phyloP scores from a whole-genome alignment of 2,113 vertebrate species.

The Etia nguti region DNA sequence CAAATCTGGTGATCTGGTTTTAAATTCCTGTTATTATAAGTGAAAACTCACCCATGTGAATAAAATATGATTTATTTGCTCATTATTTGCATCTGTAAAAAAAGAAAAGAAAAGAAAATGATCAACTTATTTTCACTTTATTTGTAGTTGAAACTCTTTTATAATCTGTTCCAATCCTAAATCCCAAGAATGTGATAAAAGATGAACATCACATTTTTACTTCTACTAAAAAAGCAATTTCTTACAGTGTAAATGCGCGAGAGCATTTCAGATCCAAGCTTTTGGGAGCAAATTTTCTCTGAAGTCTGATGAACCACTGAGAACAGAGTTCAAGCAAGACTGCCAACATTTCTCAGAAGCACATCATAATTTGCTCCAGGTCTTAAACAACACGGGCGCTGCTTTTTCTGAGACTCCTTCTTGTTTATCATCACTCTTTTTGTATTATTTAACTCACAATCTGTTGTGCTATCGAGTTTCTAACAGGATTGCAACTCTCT shows the following conservation, averaged over 20 bases:
- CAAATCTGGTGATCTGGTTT: neutral
- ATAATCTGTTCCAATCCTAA: neutral
- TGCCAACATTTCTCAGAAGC: slow-evolving; percentile 5
- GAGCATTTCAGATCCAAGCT: neutral
- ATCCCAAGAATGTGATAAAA: accelerated
- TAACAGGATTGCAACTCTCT: neutral
- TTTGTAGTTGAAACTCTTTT: neutral
- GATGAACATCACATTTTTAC: neutral
- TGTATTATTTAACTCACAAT: neutral
- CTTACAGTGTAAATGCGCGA: neutral
- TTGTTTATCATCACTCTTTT: slow-evolving; percentile 20
- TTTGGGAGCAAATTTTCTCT: neutral
- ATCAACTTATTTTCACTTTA: neutral
- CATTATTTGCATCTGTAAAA: neutral
- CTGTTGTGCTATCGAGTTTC: neutral
- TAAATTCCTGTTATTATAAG: neutral
- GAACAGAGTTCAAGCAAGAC: slow-evolving; percentile 32
- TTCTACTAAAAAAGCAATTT: accelerated
- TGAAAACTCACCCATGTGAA: neutral
- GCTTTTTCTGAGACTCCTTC: slow-evolving; percentile 10
- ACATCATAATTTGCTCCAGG: slow-evolving; percentile 4
- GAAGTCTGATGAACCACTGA: slow-evolving; percentile 9
- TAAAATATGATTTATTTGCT: neutral
- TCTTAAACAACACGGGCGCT: neutral
- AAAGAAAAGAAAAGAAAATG: neutral